phyloP scores from a whole-genome alignment of 2,113 vertebrate genomes.

The Dunckerocampus dactyliophorus region DNA sequence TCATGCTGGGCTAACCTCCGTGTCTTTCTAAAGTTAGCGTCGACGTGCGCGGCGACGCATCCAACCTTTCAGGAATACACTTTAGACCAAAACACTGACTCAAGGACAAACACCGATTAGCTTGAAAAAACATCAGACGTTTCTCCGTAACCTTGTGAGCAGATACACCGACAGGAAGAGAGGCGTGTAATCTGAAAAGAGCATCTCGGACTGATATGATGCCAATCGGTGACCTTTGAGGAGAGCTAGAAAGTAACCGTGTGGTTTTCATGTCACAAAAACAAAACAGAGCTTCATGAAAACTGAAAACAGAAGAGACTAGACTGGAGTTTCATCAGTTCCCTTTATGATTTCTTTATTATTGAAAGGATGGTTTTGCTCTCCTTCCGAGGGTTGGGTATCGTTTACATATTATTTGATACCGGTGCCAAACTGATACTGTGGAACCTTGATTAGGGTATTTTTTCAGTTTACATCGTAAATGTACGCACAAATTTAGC shows the following conservation, averaged over 20 bases:
- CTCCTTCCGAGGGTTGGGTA: too few species aligned
- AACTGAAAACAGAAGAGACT: too few species aligned
- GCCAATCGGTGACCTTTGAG: neutral
- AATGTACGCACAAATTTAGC: too few species aligned
- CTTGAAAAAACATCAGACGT: slow-evolving; percentile 2
- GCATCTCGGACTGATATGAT: neutral
- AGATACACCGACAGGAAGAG: neutral
- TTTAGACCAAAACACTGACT: slow-evolving; percentile 10
- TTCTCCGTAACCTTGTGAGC: neutral
- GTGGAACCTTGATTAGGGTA: too few species aligned
- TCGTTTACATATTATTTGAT: too few species aligned
- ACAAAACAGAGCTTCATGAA: too few species aligned
- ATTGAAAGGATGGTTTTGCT: too few species aligned
- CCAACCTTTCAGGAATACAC: slow-evolving; percentile 17
- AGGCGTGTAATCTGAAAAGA: neutral
- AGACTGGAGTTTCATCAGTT: too few species aligned
- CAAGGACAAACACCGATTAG: slow-evolving; percentile 4
- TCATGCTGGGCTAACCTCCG: slow-evolving; percentile 36
- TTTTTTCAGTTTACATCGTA: too few species aligned
- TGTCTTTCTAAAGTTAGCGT: slow-evolving; percentile 53
- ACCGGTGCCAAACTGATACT: too few species aligned
- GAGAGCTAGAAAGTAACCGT: neutral
- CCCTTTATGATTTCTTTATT: too few species aligned
- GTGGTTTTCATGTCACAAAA: too few species aligned
- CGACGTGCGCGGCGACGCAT: slow-evolving; percentile 18